A percentile compares a stretch with the other conserved stretches of the same genome.
Evolutionary conservation across 1,140 invertebrate genomes (phyloP).

Genomic region (Brachystomella parvula): DNA sequence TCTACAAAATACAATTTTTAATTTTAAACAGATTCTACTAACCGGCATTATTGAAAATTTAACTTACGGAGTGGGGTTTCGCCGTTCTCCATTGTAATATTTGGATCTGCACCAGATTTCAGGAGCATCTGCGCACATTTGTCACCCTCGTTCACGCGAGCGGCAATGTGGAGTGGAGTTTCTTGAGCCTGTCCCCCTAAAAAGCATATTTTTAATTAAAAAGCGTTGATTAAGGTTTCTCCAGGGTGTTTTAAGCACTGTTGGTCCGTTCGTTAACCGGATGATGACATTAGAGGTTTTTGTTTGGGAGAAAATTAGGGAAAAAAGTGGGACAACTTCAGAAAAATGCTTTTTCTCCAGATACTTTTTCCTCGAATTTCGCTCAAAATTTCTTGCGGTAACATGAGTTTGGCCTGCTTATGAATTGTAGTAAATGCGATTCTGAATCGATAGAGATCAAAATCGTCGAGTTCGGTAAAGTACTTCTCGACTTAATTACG

Average conservation of each 20-base stretch:
- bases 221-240: not conserved
- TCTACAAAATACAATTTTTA: conserved; percentile 9
- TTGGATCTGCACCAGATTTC: conserved; percentile 93
- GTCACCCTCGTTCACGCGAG: conserved; percentile 84
- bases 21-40: conserved; percentile 21
- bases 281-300: conserved; percentile 7
- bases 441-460: too few species aligned
- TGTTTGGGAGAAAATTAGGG: not conserved
- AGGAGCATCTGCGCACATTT: conserved; percentile 94
- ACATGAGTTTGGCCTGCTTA: too few species aligned
- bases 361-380: too few species aligned
- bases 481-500: too few species aligned
- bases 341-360: too few species aligned
- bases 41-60: not conserved
- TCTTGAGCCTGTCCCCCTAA: conserved; percentile 69
- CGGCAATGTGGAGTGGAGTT: conserved; percentile 91
- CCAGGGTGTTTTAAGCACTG: too few species aligned
- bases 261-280: too few species aligned
- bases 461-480: too few species aligned
- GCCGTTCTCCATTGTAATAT: conserved; percentile 83
- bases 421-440: too few species aligned
- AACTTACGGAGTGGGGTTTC: conserved; percentile 71
- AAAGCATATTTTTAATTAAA: conserved; percentile 5
- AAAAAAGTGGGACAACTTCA: not conserved
- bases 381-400: too few species aligned